Evolutionary conservation across 2,113 vertebrate species (phyloP), one percentile per base, ranked within the genome.

Genomic region (Oncorhynchus clarkii): DNA sequence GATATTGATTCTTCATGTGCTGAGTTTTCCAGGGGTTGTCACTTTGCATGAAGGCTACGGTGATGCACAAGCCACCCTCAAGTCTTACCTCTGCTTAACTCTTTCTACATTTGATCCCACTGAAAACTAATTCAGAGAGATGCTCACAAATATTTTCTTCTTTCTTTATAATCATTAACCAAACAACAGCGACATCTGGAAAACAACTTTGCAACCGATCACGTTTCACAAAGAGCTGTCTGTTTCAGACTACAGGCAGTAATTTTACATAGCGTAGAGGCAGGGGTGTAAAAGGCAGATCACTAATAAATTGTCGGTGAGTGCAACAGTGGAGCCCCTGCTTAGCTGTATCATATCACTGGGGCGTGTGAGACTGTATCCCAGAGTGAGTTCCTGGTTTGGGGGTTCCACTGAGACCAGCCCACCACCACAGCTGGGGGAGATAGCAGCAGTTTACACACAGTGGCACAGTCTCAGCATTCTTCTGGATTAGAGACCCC

Each of bases 361-460:
- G 69, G 70, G 72, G 77, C 68, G 77, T 80, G 74, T 73, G 39
- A 45, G 9, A 45, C 69, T 27, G 59, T 29, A 4, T 62, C 73
- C 70, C 84, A 39, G 11, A 66, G 82, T 79, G 82, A 78, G 59
- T n/a, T 62, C 20, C 59, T 62, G 59, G 59, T 34, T 20, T 4
- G 51, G 78, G 73, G 59, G 7, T 62, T 78, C 69, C 70, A 70
- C 74, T 26, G 59, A 66, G 74, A 75, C 76, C 51, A 54, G 51
- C 51, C 51, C 14, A 54, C 16, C 16, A 54, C 13, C 16, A 74
- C 54, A 77, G 71, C 80, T 74, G 78, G 84, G 82, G 86, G 81
- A 83, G 84, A 90, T 85, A 76, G 78, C 80, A 80, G 67, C 70
- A 77, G 85, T 71, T 91, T 91, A 87, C 85, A 84, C 75, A 31